Conservation (phyloP, 2,888 invertebrate genomes). For the Hipparchia sbordonii region DNA sequence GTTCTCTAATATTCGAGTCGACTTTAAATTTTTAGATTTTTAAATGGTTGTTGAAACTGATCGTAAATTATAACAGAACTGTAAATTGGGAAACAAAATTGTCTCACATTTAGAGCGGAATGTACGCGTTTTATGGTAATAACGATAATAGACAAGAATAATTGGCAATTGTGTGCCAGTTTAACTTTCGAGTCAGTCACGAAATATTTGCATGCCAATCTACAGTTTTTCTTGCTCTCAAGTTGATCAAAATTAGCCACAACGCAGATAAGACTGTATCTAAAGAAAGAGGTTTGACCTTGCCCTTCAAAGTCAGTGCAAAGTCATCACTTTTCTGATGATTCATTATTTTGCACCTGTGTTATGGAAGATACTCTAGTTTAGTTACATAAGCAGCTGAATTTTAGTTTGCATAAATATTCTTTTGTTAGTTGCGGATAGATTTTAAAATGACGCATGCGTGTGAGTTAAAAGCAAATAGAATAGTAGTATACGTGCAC, state of each 20-base stretch:
- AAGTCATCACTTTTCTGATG: not conserved
- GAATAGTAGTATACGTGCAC: not conserved
- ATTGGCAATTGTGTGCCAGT: conserved; percentile 35
- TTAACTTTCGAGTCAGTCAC: conserved; percentile 21
- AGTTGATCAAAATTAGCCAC: conserved; percentile 8
- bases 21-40: not conserved
- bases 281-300: not conserved
- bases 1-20: too few relatives aligned
- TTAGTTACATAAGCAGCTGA: not conserved
- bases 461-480: too few relatives aligned
- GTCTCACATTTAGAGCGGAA: conserved; percentile 24
- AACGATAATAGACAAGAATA: conserved; percentile 31
- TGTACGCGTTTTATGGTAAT: conserved; percentile 29
- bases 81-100: conserved; percentile 34
- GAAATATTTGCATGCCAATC: conserved; percentile 29
- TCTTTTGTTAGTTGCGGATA: not conserved
- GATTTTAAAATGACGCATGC: too few relatives aligned
- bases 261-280: not conserved
- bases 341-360: not conserved
- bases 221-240: conserved; percentile 5
- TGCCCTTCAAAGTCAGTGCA: too few relatives aligned
- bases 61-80: conserved; percentile 28
- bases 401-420: too few relatives aligned
- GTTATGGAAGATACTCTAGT: conserved; percentile 7
- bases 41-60: not conserved